Percentiles rank a stretch among this genome's conserved stretches.
Conservation (phyloP, 2,113 vertebrate species). For the Glareola pratincola region DNA sequence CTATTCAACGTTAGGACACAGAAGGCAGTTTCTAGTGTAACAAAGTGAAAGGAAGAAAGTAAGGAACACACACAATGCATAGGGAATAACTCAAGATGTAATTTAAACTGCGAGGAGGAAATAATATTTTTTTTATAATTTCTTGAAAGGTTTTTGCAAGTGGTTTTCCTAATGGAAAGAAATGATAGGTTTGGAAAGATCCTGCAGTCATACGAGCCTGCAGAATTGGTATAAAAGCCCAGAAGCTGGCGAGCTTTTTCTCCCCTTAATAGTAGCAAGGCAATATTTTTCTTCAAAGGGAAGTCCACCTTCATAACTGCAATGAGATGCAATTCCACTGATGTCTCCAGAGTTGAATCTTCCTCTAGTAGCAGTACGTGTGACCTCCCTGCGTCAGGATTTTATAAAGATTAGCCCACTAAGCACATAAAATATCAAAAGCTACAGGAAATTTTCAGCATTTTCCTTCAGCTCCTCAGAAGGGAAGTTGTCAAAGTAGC, state of each 20-base stretch:
- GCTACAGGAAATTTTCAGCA: neutral
- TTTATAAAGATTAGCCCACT: constrained; percentile 13
- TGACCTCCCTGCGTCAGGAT: neutral
- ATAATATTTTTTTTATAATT: neutral
- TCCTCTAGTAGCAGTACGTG: neutral
- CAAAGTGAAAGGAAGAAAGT: neutral
- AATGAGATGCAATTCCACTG: neutral
- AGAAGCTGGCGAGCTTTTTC: neutral
- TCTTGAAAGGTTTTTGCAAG: neutral
- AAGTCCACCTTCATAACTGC: neutral
- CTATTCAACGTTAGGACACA: neutral
- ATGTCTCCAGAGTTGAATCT: neutral
- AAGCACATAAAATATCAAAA: constrained; percentile 28
- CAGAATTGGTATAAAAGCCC: neutral
- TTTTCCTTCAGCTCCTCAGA: constrained; percentile 30
- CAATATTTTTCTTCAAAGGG: neutral
- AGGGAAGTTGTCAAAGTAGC: constrained; percentile 55
- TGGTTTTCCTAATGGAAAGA: neutral
- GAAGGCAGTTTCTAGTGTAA: neutral
- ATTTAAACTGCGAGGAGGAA: neutral
- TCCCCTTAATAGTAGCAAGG: neutral
- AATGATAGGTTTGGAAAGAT: neutral
- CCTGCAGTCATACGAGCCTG: neutral
- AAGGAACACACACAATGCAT: neutral
- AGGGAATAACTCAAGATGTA: neutral